Evolutionary conservation across 2,113 vertebrate species (phyloP), one percentile per base, ranked within the genome.

Genomic region (Motacilla tschutschensis): DNA sequence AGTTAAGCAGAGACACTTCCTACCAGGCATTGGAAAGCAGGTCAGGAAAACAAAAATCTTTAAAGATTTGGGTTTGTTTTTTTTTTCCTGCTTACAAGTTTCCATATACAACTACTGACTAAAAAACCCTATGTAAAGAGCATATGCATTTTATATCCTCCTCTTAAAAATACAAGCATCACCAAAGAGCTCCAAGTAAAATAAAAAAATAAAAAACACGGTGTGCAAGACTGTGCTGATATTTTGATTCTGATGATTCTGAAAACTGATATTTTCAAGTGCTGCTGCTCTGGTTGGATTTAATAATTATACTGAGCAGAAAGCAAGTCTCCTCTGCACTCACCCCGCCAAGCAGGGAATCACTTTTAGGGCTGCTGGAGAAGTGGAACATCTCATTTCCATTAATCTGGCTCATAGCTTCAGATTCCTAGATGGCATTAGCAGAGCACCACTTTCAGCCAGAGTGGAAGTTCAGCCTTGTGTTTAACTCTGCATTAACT

Each of bases 381-480:
- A 94, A 91, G 71, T 84, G 55, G 54, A 95, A 83, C 80, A 74
- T 90, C 87, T 91, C 79, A 91, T 91, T 96, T 94, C 89, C 91
- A 93, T 93, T 91, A 83, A 92, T 85, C 71, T 88, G 85, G 71
- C 79, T 92, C 83, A 76, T 73, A 85, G 71, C 76, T 92, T 90
- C 91, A 93, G 79, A 91, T 87, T 86, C 85, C 89, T 71, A 87
- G 44, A 85, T 36, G n/a, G 79, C 48, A 90, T 91, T 92, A 89
- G 69, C 88, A 94, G 90, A 94, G 60, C 60, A 41, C 14, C 2
- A 3, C 64, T 91, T 80, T 60, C 71, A 83, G 51, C 78, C 86
- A 54, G 58, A 93, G 71, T 83, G 44, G 90, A 94, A 93, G 47
- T 85, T 95, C 72, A 82, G 57, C 48, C 73, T 92, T 44, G 31